Evolutionary conservation across 2,797 vertebrate species (phyloP), one percentile per base, ranked within the genome.

Genomic region (Peromyscus nudipes): DNA sequence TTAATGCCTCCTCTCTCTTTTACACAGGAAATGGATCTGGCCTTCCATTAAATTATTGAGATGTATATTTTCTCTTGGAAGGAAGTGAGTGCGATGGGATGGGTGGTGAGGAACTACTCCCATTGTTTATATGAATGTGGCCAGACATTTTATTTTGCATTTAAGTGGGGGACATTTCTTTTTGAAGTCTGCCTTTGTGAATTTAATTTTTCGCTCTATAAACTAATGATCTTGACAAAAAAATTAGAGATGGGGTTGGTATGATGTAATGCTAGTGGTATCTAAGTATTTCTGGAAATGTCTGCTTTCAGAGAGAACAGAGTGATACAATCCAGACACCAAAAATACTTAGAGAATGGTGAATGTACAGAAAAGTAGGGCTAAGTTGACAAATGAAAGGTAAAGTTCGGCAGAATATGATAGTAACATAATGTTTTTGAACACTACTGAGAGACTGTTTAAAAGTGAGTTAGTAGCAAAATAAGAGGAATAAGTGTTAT

Each of bases 21-120:
- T 96, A 94, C 9, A 2, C 34, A 90, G 83, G 67, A 97, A 92
- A 95, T 93, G 21, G 4, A 14, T 76, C 31, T 81, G 65, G 31
- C 25, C 65, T 46, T 90, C 77, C 91, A 88, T 90, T 96, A 93
- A 90, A 77, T 97, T 81, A 93, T 92, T 94, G 91, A 57, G 40
- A 96, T 88, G 91, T 64, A 79, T 93, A 80, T 92, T 95, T 96
- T 96, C 64, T 75, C 46, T 87, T 27, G 73, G 17, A 96, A 52
- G 84, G 55, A 75, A 79, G 4, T 82, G 19, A 27, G n/a, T 94
- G 69, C 4, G 6, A 82, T 91, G 4, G 43, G n/a, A 9, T 64
- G 13, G 16, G 52, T 31, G 2, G n/a, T 84, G 31, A 91, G 1
- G 14, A 95, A 81, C 83, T 92, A 88, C 65, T 94, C 34, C 21